A percentile compares a stretch with the other conserved stretches of the same genome.
These are phyloP conservation scores for Chloroceryle inda DNA, from an alignment of 2,797 vertebrate species.

Conservation along the genomic window DNA sequence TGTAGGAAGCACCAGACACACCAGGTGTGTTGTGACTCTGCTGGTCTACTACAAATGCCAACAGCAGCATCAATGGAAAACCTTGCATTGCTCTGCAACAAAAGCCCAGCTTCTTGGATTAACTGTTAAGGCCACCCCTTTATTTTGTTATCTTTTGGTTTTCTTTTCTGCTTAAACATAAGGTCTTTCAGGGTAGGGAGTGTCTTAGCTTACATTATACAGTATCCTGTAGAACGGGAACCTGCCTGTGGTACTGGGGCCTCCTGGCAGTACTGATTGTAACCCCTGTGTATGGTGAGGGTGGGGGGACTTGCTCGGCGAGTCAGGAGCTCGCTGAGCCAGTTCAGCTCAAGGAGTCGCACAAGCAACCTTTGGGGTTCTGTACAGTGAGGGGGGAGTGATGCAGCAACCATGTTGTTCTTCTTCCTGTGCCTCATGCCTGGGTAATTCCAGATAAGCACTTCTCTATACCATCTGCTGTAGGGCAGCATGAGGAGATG, in stretches of 20 bases:
- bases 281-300: neutral
- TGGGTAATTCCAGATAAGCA: neutral
- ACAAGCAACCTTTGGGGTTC: neutral
- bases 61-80: neutral
- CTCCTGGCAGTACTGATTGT: neutral
- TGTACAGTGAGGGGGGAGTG: accelerated
- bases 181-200: neutral
- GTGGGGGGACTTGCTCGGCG: accelerated
- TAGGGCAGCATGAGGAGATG: neutral
- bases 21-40: neutral
- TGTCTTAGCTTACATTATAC: neutral
- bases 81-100: neutral
- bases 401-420: neutral
- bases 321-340: neutral
- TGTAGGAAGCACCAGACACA: neutral
- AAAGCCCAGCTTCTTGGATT: neutral
- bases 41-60: neutral
- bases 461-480: neutral
- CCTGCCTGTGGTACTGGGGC: neutral
- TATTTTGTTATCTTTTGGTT: neutral
- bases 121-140: neutral
- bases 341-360: neutral
- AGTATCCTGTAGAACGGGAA: neutral
- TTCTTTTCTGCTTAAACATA: neutral
- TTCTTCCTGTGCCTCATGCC: neutral